Conservation (phyloP, 2,888 invertebrate genomes). For the Archips crataeganus region DNA sequence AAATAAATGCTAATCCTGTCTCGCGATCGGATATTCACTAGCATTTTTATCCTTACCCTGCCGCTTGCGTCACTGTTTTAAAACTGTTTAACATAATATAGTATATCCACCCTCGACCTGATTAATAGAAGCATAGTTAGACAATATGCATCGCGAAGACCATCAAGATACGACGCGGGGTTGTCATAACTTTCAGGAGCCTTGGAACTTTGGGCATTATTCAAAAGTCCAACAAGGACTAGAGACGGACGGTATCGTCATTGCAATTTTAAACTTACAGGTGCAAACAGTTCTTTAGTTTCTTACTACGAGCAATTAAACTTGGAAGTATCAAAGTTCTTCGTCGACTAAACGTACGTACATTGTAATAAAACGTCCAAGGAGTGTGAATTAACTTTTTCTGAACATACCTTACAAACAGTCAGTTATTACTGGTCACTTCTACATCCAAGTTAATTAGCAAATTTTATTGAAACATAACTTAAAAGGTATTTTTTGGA, state of each 20-base stretch:
- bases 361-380: not conserved
- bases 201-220: conserved; percentile 15
- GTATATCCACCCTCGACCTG: not conserved
- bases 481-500: no score
- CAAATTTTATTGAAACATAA: no score
- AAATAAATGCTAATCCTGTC: no score
- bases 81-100: not conserved
- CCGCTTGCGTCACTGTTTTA: conserved; percentile 3
- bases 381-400: not conserved
- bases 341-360: not conserved
- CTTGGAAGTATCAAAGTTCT: not conserved
- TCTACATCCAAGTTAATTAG: no score
- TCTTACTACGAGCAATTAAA: not conserved
- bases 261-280: conserved; percentile 7
- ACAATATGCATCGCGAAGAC: conserved; percentile 20
- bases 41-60: no score
- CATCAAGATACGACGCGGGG: conserved; percentile 3
- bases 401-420: no score
- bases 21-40: no score
- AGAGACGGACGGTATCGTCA: conserved; percentile 10
- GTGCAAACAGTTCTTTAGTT: not conserved
- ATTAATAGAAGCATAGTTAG: conserved; percentile 22
- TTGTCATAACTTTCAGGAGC: conserved; percentile 10
- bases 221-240: conserved; percentile 16
- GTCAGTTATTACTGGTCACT: no score